These are phyloP conservation scores for Bungarus multicinctus DNA, from an alignment of 2,113 vertebrate species.

Conservation along the genomic window DNA sequence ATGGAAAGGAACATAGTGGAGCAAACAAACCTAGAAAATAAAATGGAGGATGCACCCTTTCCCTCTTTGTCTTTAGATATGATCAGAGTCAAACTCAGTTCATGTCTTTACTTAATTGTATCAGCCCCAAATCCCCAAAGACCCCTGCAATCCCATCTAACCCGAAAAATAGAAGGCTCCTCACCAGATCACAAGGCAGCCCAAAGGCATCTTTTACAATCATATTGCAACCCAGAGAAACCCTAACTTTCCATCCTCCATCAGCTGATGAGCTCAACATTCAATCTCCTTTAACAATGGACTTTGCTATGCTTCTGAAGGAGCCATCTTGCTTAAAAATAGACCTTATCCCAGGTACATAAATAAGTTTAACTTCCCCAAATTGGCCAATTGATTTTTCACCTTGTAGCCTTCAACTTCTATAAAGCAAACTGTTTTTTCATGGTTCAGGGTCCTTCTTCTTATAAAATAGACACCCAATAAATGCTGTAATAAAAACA, in stretches of 20 bases:
- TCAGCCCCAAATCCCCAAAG: neutral
- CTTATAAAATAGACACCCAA: neutral
- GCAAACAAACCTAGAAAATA: neutral
- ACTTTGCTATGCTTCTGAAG: neutral
- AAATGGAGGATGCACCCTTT: neutral
- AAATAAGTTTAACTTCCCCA: neutral
- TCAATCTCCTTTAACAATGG: neutral
- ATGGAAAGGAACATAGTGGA: neutral
- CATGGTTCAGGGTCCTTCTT: neutral
- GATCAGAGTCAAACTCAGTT: neutral
- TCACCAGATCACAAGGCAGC: neutral
- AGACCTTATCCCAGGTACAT: neutral
- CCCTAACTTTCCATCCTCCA: neutral
- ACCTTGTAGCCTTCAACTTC: neutral
- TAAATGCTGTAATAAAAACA: neutral
- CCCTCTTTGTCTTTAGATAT: neutral
- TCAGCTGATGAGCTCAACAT: neutral
- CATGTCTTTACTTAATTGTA: neutral
- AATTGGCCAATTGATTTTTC: neutral
- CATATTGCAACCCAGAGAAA: neutral
- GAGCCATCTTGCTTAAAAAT: neutral
- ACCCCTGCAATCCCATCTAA: neutral
- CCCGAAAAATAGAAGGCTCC: neutral
- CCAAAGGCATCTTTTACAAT: neutral
- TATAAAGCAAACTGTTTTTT: neutral